Conservation (phyloP, 1,140 invertebrate species). For the Drosophila obscura region DNA sequence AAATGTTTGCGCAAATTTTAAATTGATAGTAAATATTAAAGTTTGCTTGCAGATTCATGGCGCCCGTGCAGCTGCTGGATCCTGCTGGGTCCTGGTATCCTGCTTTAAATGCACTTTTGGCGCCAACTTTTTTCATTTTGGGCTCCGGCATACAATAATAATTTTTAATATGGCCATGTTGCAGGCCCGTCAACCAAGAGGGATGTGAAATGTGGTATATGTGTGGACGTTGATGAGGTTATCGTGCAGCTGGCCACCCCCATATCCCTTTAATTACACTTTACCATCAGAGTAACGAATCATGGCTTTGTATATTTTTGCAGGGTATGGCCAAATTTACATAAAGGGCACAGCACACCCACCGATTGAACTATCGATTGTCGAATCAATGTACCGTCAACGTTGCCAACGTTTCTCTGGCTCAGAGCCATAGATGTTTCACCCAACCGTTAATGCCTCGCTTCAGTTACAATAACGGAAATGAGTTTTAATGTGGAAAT, state of each 20-base stretch:
- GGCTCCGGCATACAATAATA: conserved; percentile 55
- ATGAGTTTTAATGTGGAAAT: conserved; percentile 75
- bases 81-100: neutral
- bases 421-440: conserved; percentile 58
- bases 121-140: conserved; percentile 71
- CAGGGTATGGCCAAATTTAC: conserved; percentile 25
- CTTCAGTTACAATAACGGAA: conserved; percentile 70
- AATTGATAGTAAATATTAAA: conserved; percentile 60
- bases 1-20: conserved; percentile 46
- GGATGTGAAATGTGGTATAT: conserved; percentile 29
- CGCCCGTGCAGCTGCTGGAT: conserved; percentile 2
- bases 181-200: conserved; percentile 19
- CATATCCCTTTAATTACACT: conserved; percentile 73
- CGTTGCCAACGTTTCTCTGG: conserved; percentile 27
- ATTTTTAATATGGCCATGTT: conserved; percentile 73
- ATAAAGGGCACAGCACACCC: conserved; percentile 25
- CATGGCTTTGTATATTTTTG: too few relatives aligned
- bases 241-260: conserved; percentile 47
- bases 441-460: conserved; percentile 59
- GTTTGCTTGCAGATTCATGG: too few relatives aligned
- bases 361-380: conserved; percentile 64
- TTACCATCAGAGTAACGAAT: conserved; percentile 20
- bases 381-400: conserved; percentile 54
- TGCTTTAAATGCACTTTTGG: conserved; percentile 61
- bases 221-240: conserved; percentile 38